Percentiles rank a stretch among this genome's conserved stretches.
Conservation (phyloP, 2,113 vertebrate species). For the Eurystomus gularis region DNA sequence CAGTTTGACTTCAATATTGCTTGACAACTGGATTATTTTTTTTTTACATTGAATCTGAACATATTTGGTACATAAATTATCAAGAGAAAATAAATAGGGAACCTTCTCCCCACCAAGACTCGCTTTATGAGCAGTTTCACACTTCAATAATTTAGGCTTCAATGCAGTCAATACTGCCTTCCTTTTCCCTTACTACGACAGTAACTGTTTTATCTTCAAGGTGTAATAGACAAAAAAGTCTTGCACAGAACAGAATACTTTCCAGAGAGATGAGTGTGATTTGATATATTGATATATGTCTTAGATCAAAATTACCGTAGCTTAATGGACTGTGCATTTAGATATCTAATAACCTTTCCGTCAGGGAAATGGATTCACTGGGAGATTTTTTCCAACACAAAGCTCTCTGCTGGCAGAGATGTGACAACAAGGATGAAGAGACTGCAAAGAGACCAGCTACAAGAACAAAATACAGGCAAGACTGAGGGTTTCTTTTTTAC, state of each 20-base stretch:
- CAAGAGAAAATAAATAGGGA: background rate
- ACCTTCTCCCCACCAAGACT: background rate
- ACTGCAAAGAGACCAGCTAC: background rate
- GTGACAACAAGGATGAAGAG: background rate
- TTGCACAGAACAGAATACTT: background rate
- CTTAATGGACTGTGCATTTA: background rate
- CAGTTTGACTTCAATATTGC: background rate
- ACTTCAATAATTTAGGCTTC: background rate
- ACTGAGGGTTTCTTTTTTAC: background rate
- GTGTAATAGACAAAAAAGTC: background rate
- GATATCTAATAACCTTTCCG: background rate
- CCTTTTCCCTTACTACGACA: background rate
- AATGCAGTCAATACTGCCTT: background rate
- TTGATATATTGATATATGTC: background rate
- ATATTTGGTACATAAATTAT: background rate
- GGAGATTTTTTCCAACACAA: background rate
- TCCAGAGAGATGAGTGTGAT: background rate
- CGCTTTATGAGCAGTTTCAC: background rate
- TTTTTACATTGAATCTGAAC: background rate
- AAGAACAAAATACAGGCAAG: background rate
- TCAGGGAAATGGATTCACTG: background rate
- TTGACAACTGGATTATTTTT: background rate
- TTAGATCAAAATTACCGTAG: background rate
- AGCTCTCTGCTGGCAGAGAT: background rate
- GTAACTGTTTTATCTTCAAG: background rate